Evolutionary conservation across 2,888 invertebrate genomes (phyloP), one percentile per base, ranked within the genome.

Genomic region (Ochropleura plecta): DNA sequence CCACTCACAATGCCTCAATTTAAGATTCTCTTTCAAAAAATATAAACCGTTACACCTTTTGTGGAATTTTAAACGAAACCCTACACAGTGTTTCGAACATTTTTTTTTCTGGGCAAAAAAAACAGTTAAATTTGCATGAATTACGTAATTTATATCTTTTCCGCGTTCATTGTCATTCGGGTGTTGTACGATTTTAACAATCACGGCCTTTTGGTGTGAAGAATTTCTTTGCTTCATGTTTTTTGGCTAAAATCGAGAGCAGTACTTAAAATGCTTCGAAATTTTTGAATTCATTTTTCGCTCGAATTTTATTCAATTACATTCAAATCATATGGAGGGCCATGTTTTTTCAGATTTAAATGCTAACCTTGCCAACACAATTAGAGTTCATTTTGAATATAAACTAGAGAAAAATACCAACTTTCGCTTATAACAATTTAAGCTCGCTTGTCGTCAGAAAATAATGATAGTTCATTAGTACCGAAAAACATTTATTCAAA

Each of bases 81-180:
- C 66, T 80, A 79, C 78, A 76, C 83, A 83, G 82, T 83, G 82
- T 78, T 80, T 84, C 79, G 77, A 49, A 40, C 12, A 68, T 46
- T 74, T 82, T 88, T 75, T 86, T 80, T 74, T 81, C 77, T 79
- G 82, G 83, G 75, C 80, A 88, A 88, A 85, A 87, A 84, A 88
- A 90, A 90, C 83, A 89, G 89, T 84, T 73, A 88, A 92, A 93
- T 93, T 94, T 93, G 90, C 93, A 93, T 94, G 89, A 94, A 93
- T 94, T 93, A 92, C 88, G 90, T 91, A 93, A 93, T 94, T 94
- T 91, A 91, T 90, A 89, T 88, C 78, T 83, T 83, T 86, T 88
- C 79, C 78, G 81, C 82, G 80, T 86, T 84, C 89, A 89, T 91
- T 92, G 90, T 90, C 88, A 90, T 91, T 89, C 85, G 40, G 57